phyloP scores from a whole-genome alignment of 2,113 vertebrate species.

The Tachuris rubrigastra region DNA sequence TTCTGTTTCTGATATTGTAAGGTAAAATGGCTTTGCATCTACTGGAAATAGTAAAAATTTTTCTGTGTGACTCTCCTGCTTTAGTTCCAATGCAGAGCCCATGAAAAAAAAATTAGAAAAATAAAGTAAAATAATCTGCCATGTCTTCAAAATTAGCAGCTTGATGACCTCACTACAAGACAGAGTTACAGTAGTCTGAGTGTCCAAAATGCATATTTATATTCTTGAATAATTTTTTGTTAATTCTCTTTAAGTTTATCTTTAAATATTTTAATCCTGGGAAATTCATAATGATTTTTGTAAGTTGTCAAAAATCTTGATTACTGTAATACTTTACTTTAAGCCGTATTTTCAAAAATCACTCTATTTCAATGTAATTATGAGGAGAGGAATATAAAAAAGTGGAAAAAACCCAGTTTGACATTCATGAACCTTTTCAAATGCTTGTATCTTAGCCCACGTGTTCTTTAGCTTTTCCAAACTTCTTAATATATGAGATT shows the following conservation, averaged over 20 bases:
- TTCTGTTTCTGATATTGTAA: not conserved
- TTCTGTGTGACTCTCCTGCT: not conserved
- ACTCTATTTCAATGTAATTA: not conserved
- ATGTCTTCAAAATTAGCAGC: not conserved
- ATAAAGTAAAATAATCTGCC: not conserved
- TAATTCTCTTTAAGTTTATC: not conserved
- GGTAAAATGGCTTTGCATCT: not conserved
- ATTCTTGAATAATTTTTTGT: not conserved
- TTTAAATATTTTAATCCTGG: not conserved
- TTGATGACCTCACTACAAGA: not conserved
- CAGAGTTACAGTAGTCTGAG: not conserved
- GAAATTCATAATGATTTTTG: not conserved
- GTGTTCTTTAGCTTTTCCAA: not conserved
- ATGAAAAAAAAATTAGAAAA: not conserved
- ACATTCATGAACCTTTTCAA: not conserved
- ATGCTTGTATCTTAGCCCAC: not conserved
- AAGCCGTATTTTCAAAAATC: not conserved
- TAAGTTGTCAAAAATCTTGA: not conserved
- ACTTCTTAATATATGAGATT: not conserved
- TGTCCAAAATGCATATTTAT: not conserved
- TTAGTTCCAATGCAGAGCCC: not conserved
- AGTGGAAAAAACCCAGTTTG: not conserved
- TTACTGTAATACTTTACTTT: not conserved
- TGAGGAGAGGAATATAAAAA: not conserved
- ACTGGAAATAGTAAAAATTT: not conserved